A percentile compares a stretch with the other conserved stretches of the same genome.
Evolutionary conservation across 2,113 vertebrate genomes (phyloP).

Genomic region (Zapornia atra): DNA sequence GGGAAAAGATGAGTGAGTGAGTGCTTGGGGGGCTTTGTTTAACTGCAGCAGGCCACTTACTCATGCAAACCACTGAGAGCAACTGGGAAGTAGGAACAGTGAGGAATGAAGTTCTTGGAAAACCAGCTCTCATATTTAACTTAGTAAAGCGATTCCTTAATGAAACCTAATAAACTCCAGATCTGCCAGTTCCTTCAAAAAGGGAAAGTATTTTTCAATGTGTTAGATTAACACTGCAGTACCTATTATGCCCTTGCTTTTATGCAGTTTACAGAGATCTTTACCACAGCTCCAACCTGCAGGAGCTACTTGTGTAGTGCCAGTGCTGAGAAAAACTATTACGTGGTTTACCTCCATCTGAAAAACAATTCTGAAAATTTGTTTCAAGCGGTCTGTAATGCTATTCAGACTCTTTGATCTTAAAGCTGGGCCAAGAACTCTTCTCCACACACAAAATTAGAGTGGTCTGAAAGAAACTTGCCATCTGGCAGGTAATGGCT

Average conservation of each 20-base stretch:
- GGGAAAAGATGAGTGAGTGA: slow-evolving; percentile 36
- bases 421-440: background rate
- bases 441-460: background rate
- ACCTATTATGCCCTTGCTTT: background rate
- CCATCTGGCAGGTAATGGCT: background rate
- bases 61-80: background rate
- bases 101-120: background rate
- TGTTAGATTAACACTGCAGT: slow-evolving; percentile 4
- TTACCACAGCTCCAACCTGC: background rate
- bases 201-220: slow-evolving; percentile 13
- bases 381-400: background rate
- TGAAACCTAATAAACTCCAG: background rate
- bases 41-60: background rate
- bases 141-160: background rate
- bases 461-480: background rate
- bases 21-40: slow-evolving; percentile 26
- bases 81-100: background rate
- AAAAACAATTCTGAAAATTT: background rate
- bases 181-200: slow-evolving; percentile 42
- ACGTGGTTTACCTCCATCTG: background rate
- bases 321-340: background rate
- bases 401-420: background rate
- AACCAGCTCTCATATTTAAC: background rate
- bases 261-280: background rate
- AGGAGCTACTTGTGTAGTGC: background rate